Base-by-base conservation (phyloP, 1,140 invertebrate species). In the Drosophila ercepeae region DNA sequence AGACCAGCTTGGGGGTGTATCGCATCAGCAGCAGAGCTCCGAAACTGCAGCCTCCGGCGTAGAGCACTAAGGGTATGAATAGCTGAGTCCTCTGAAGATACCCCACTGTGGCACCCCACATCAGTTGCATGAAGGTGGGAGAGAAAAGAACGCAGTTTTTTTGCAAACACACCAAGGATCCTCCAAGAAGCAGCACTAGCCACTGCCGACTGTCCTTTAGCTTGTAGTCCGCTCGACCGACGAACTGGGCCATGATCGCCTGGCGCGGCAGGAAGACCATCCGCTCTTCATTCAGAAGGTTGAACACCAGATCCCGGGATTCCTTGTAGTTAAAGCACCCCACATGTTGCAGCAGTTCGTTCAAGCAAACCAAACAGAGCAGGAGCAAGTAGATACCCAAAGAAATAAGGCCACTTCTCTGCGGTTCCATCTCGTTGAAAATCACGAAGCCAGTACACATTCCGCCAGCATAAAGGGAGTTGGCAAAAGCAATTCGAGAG, bases 401-500 rank as follows among this genome's bases (percentile, higher is more conserved):
- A 0, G 46, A 55, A 13, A 89, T 72, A 18, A 90, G 44, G 11
- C 79, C 89, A 32, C 81, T 65, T 0, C 46, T 59, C 18, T 75
- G 69, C 13, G 89, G 77, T 46, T 90, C 84, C 36, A 90, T 75
- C 48, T 90, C 89, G 21, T 90, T 89, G 48, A 90, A 90, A n/a
- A 83, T 23, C n/a, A 63, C 25, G 39, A 90, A 90, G 8, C 89
- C 89, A 4, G 29, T 36, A 36, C 58, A 49, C 34, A 90, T 23
- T 13, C 89, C 89, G 6, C 67, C 46, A 6, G 76, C 72, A 42
- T 89, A 75, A 0, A 64, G 39, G 0, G 81, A 65, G 64, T 90
- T 90, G 5, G 68, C 89, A 4, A 88, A n/a, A 0, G 84, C 78
- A 6, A 90, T 77, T 9, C 78, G 50, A 0, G 81, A 69, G 0